Base-by-base conservation (phyloP, 2,797 vertebrate genomes). In the Chromis chromis region DNA sequence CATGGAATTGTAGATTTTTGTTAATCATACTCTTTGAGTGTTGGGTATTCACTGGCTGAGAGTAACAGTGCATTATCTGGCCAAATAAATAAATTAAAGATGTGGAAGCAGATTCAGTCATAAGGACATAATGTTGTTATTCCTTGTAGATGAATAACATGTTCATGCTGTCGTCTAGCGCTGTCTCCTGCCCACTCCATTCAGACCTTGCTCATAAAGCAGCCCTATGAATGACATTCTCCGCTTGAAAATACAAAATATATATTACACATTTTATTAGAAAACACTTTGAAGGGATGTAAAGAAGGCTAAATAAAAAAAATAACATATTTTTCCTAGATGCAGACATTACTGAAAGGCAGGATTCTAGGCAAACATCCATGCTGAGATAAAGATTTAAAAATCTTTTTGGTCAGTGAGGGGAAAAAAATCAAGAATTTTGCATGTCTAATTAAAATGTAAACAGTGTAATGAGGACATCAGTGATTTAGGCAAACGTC, bases 391-490 rank as follows among this genome's bases (percentile, higher is more conserved):
- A 39, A 79, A 82, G 55, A 79, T 65, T 76, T 73, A 55, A 74
- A 74, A 84, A 86, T 90, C 48, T 78, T 83, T 84, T 80, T 89
- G 81, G 81, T 79, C 81, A 88, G 65, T 93, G 25, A 17, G 25
- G 25, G 25, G 25, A 93, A 57, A 65, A 72, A 49, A 96, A 95
- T 93, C 90, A 93, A 94, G 95, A 96, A 95, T 96, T 96, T 95
- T 93, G 94, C 93, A 95, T 94, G 95, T 96, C 96, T 98, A 97
- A 99, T 98, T 98, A 96, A 97, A 97, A 97, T 97, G 96, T 98
- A 98, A 98, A 98, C 96, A 97, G 94, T 94, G 93, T 96, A 97
- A 97, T 97, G 96, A 97, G 96, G 97, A 97, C 96, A 96, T 97
- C 96, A 97, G 96, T 96, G 96, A 98, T 98, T 95, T 93, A 93